Conservation (phyloP, 2,797 vertebrate genomes). For the Capromys pilorides region DNA sequence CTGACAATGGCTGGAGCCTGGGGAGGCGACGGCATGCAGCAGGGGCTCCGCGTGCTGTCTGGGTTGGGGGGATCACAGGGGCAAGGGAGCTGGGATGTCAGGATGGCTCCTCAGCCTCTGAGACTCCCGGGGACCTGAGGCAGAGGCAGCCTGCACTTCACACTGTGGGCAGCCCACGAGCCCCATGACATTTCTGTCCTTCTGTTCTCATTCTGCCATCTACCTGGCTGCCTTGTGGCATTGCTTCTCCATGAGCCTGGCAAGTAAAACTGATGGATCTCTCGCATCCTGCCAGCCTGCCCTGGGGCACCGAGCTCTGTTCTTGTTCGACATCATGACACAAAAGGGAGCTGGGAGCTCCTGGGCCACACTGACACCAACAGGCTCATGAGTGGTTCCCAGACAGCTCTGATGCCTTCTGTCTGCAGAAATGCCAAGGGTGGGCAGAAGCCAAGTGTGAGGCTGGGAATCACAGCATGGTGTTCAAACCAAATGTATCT, state of each 20-base stretch:
- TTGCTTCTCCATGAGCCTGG: not conserved
- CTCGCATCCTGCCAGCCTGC: not conserved
- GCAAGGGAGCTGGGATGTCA: not conserved
- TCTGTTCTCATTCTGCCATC: not conserved
- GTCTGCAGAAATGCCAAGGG: constrained; percentile 18
- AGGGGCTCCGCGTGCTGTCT: not conserved
- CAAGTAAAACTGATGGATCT: not conserved
- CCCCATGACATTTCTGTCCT: not conserved
- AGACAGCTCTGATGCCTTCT: not conserved
- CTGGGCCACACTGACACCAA: not conserved
- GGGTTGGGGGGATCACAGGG: not conserved
- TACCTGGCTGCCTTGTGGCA: not conserved
- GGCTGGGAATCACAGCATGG: constrained; percentile 37
- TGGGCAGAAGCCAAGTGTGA: not conserved
- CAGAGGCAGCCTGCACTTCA: not conserved
- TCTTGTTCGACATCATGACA: not conserved
- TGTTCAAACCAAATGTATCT: constrained; percentile 48
- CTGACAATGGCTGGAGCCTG: constrained; percentile 32
- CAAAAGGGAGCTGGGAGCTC: not conserved
- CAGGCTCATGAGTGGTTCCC: not conserved
- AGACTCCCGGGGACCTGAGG: constrained; percentile 26
- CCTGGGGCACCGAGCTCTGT: not conserved
- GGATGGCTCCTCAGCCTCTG: not conserved
- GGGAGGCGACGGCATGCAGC: not conserved
- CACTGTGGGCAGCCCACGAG: not conserved